Conservation (phyloP, 2,888 invertebrate genomes). For the Drosophila ezoana region DNA sequence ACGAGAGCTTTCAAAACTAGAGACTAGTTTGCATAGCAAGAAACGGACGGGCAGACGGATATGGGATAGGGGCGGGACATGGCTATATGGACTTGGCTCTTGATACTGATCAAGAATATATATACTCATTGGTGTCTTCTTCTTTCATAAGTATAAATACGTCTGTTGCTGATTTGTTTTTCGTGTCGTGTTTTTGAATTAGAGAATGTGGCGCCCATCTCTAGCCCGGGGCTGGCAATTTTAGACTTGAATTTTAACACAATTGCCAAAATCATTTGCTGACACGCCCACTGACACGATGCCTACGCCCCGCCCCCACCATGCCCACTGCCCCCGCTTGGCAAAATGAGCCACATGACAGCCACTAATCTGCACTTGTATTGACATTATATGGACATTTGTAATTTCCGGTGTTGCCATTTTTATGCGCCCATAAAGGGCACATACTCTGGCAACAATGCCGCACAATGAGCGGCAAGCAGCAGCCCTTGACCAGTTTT, state of each 20-base stretch:
- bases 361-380: constrained; percentile 80
- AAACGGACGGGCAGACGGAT: too few species aligned
- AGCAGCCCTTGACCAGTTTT: constrained; percentile 40
- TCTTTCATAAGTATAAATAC: too few species aligned
- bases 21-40: too few species aligned
- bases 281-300: constrained; percentile 20
- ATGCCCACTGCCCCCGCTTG: background rate
- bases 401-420: constrained; percentile 78
- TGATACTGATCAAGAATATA: too few species aligned
- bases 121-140: too few species aligned
- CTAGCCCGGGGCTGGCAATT: constrained; percentile 7
- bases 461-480: constrained; percentile 61
- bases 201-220: background rate
- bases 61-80: too few species aligned
- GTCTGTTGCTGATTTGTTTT: background rate
- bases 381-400: constrained; percentile 81
- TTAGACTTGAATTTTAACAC: constrained; percentile 53
- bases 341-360: constrained; percentile 73
- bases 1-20: too few species aligned
- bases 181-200: background rate
- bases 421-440: constrained; percentile 77
- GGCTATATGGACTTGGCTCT: too few species aligned
- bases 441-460: constrained; percentile 73
- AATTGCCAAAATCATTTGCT: constrained; percentile 55
- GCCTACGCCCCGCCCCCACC: background rate